Conservation (phyloP, 2,888 invertebrate species). For the Ormyrus nitidulus region DNA sequence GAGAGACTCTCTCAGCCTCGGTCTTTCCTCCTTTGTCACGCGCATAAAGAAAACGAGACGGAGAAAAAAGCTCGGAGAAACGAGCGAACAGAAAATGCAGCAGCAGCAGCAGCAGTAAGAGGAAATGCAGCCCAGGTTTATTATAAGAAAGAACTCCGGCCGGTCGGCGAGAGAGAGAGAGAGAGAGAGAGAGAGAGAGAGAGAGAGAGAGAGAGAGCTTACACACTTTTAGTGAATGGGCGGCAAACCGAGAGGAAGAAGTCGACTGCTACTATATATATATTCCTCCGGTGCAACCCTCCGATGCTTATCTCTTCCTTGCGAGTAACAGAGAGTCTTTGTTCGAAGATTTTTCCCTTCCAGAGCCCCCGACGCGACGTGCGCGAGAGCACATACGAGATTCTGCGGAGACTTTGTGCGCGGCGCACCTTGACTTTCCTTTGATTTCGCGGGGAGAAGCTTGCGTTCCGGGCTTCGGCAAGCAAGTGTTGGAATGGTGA, state of each 20-base stretch:
- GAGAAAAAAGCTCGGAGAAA: slow-evolving; percentile 2
- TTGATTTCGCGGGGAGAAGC: slow-evolving; percentile 13
- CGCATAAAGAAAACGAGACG: slow-evolving; percentile 25
- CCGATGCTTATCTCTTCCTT: slow-evolving; percentile 39
- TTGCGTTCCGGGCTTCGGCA: not conserved
- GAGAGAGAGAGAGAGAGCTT: slow-evolving; percentile 25
- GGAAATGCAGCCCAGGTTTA: slow-evolving; percentile 43
- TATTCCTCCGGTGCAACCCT: not conserved
- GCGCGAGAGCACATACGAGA: too few species aligned
- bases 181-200: too few species aligned
- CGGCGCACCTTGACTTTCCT: not conserved
- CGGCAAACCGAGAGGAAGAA: slow-evolving; percentile 26
- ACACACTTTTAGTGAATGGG: slow-evolving; percentile 34
- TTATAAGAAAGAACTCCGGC: slow-evolving; percentile 33
- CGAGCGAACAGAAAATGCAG: slow-evolving; percentile 8
- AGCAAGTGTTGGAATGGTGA: too few species aligned
- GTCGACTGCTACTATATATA: not conserved
- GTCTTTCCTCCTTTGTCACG: slow-evolving; percentile 14
- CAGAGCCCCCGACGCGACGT: not conserved
- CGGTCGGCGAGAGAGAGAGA: slow-evolving; percentile 6
- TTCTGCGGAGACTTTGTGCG: not conserved
- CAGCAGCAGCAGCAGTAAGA: too few species aligned
- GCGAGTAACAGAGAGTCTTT: too few species aligned
- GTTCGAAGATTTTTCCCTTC: too few species aligned
- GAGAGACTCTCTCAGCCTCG: not conserved